Base-by-base conservation (phyloP, 2,797 vertebrate species). In the Myotis pilosus region DNA sequence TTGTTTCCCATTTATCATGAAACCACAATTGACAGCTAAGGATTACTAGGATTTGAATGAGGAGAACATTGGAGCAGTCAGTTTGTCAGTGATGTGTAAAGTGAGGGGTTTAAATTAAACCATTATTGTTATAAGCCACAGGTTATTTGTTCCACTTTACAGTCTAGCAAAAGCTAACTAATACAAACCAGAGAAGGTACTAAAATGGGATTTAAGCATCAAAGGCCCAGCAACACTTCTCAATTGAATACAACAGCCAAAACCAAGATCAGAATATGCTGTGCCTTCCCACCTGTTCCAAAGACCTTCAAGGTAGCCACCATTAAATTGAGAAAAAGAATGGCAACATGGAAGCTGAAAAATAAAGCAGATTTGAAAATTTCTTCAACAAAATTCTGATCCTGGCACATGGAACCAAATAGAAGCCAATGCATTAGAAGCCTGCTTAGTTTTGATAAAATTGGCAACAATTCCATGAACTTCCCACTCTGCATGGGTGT, bases 391-490 rank as follows among this genome's bases (percentile, higher is more conserved):
- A 66, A 85, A 89, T 33, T 91, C 91, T 89, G 23, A 83, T 84
- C 38, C 7, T 71, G 84, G 51, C 15, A 88, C 36, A 71, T 78
- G 78, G 78, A 88, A 76, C 41, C 1, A 1, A 87, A 41, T 76
- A 75, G 41, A 86, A 95, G 66, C 71, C 80, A 74, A 71, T 80
- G 17, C 8, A 38, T 91, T 25, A 78, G 60, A 93, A 92, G 2
- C 25, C 86, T 92, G 10, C 44, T 94, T 87, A 72, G n/a, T 93
- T 96, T 89, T 82, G 44, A 85, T 30, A 30, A 91, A 64, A 79
- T 12, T 47, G 38, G 19, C 17, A 47, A n/a, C 51, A 47, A 51
- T 33, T 5, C 12, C 17, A 9, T 71, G 20, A 53, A 17, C 33
- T 78, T 81, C 83, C 19, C 9, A 53, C 9, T 49, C 6, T 83